phyloP scores from a whole-genome alignment of 2,797 vertebrate species.

The Notoglanidium macrostoma region DNA sequence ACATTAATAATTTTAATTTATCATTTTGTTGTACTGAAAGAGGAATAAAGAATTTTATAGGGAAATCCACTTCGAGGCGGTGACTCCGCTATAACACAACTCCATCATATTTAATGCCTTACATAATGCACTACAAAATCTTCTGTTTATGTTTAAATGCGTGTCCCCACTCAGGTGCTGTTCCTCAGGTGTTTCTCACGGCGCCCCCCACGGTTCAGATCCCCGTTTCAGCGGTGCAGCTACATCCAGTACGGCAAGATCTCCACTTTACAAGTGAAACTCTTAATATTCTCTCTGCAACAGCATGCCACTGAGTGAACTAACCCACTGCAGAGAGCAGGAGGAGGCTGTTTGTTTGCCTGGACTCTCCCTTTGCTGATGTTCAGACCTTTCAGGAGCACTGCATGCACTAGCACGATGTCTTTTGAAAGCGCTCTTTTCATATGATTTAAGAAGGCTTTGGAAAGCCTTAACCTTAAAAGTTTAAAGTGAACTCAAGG shows the following conservation, averaged over 20 bases:
- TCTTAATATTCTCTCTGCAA: conserved; percentile 64
- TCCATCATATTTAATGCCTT: neutral
- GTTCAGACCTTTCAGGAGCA: conserved; percentile 37
- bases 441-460: neutral
- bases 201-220: conserved; percentile 94
- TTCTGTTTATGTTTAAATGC: neutral
- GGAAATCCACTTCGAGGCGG: neutral
- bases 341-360: conserved; percentile 46
- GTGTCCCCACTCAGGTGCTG: conserved; percentile 61
- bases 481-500: neutral
- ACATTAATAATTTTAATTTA: neutral
- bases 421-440: conserved; percentile 20
- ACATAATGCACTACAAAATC: neutral
- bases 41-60: neutral
- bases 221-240: conserved; percentile 94
- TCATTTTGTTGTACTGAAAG: neutral
- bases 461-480: conserved; percentile 5
- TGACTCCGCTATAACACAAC: neutral
- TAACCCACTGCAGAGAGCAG: conserved; percentile 68
- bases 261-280: conserved; percentile 84
- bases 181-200: conserved; percentile 95
- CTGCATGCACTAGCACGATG: conserved; percentile 59
- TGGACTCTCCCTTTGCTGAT: conserved; percentile 11
- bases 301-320: conserved; percentile 76
- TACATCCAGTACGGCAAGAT: conserved; percentile 94